Evolutionary conservation across 2,888 invertebrate species (phyloP).

Genomic region (Trichogramma dendrolimi): DNA sequence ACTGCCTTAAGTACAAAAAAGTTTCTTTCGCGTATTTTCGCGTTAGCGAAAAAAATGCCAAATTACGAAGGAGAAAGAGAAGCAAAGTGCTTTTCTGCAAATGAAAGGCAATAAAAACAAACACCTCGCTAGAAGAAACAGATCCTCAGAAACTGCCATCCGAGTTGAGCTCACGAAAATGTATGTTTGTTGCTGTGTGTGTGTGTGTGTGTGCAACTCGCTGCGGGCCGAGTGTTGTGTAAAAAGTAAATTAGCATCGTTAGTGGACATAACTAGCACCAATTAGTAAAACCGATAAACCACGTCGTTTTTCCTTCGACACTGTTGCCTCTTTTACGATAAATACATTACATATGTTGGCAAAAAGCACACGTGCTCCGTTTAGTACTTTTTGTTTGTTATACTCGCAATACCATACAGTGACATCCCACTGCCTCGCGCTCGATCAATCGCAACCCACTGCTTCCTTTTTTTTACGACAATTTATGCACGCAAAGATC

Average conservation of each 20-base stretch:
- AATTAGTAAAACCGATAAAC: constrained; percentile 32
- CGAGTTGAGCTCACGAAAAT: constrained; percentile 14
- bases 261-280: constrained; percentile 31
- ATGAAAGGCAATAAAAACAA: too few relatives aligned
- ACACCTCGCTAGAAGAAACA: too few relatives aligned
- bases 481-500: constrained; percentile 9
- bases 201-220: too few relatives aligned
- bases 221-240: neutral
- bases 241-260: constrained; percentile 34
- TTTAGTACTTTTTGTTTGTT: neutral
- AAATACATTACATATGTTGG: too few relatives aligned
- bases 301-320: constrained; percentile 22
- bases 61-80: too few relatives aligned
- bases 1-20: too few relatives aligned
- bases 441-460: neutral
- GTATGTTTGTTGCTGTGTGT: neutral
- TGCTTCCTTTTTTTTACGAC: neutral
- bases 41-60: too few relatives aligned
- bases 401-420: neutral
- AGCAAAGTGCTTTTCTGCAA: too few relatives aligned
- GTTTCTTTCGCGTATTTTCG: too few relatives aligned
- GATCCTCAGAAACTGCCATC: too few relatives aligned
- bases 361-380: too few relatives aligned
- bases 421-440: neutral
- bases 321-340: neutral